Percentiles rank a stretch among this genome's conserved stretches.
These are phyloP conservation scores for Ammodytes marinus DNA, from an alignment of 2,113 vertebrate species.

Conservation along the genomic window DNA sequence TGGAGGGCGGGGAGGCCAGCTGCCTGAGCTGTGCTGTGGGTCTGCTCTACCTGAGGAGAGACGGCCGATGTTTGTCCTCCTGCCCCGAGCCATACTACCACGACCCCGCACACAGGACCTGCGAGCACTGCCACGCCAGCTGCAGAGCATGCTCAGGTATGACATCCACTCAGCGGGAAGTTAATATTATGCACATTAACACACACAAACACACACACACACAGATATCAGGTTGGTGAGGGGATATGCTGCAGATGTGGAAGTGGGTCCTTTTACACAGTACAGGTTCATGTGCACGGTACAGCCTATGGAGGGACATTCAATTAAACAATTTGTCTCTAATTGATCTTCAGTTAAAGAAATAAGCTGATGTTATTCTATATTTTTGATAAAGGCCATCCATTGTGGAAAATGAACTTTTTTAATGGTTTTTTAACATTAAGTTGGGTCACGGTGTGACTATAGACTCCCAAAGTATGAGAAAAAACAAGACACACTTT, in stretches of 20 bases:
- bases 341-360: too few species aligned
- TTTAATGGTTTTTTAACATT: too few species aligned
- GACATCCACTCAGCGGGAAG: not conserved
- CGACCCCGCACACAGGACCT: constrained; percentile 75
- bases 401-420: too few species aligned
- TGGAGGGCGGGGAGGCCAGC: constrained; percentile 74
- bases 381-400: too few species aligned
- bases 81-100: constrained; percentile 89
- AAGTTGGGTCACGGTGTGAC: too few species aligned
- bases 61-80: constrained; percentile 81
- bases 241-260: constrained; percentile 21
- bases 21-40: constrained; percentile 87
- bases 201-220: not conserved
- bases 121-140: constrained; percentile 89
- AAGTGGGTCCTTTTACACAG: not conserved
- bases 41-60: constrained; percentile 86
- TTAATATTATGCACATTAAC: not conserved
- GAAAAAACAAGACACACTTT: too few species aligned
- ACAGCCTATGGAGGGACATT: too few species aligned
- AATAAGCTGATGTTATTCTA: too few species aligned
- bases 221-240: not conserved
- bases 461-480: too few species aligned
- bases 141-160: constrained; percentile 90
- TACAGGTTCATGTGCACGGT: not conserved
- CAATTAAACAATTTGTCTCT: too few species aligned